Evolutionary conservation across 2,888 invertebrate species (phyloP).

Genomic region (Rosalia funebris): DNA sequence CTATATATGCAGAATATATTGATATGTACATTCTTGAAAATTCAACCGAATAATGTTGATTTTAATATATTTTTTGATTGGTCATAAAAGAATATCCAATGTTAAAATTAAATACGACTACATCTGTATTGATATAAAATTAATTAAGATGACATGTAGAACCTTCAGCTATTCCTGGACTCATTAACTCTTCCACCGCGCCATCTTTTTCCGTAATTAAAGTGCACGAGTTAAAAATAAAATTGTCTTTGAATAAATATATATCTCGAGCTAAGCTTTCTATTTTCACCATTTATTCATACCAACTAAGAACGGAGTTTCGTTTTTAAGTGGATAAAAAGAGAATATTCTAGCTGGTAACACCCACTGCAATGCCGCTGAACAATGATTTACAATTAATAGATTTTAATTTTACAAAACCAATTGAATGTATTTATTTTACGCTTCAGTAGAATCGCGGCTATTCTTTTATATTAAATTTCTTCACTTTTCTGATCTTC

Average conservation of each 20-base stretch:
- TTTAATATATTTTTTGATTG: no score
- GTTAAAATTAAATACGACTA: no score
- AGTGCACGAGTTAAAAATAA: slow-evolving; percentile 36
- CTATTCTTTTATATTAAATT: slow-evolving; percentile 13
- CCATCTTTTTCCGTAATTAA: slow-evolving; percentile 41
- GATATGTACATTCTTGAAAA: no score
- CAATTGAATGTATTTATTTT: slow-evolving; percentile 4
- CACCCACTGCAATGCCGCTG: neutral
- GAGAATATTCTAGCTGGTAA: no score
- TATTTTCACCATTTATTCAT: neutral
- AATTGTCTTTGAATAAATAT: slow-evolving; percentile 28
- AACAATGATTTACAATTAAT: slow-evolving; percentile 9
- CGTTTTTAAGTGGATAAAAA: no score
- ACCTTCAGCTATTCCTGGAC: slow-evolving; percentile 30
- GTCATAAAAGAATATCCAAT: no score
- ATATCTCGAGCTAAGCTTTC: slow-evolving; percentile 5
- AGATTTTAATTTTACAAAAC: slow-evolving; percentile 6
- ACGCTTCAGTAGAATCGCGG: slow-evolving; percentile 9
- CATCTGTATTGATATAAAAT: no score
- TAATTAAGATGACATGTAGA: slow-evolving; percentile 4
- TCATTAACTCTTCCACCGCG: slow-evolving; percentile 32
- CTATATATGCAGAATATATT: no score
- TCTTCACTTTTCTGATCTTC: slow-evolving; percentile 9
- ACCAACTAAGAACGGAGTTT: neutral
- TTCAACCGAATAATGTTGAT: no score